Percentiles rank a stretch among this genome's conserved stretches.
Conservation (phyloP, 2,888 invertebrate genomes). For the Agonopterix arenella region DNA sequence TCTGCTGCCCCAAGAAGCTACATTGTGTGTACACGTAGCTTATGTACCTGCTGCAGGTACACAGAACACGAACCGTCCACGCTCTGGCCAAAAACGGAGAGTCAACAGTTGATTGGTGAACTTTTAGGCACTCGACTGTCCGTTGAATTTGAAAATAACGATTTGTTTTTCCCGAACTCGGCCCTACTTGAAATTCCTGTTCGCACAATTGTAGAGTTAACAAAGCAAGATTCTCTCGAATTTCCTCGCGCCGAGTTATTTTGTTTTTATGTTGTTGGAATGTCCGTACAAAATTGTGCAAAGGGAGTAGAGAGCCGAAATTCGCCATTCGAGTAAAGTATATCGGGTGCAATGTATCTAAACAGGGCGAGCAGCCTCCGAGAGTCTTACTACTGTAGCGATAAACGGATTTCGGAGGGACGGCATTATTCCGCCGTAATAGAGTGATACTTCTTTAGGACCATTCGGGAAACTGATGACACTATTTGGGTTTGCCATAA, state of each 20-base stretch:
- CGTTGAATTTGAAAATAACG: conserved; percentile 3
- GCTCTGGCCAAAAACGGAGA: no score
- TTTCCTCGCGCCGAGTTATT: conserved; percentile 25
- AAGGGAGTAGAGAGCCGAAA: conserved; percentile 30
- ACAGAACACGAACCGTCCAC: no score
- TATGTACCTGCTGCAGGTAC: no score
- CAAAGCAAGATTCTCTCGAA: conserved; percentile 17
- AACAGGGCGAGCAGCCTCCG: conserved; percentile 39
- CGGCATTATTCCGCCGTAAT: conserved; percentile 55
- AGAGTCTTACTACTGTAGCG: conserved; percentile 50
- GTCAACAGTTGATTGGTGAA: not conserved
- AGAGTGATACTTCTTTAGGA: conserved; percentile 62
- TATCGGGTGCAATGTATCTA: conserved; percentile 53
- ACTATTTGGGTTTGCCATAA: conserved; percentile 68
- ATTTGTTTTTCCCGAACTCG: not conserved
- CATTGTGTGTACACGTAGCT: no score
- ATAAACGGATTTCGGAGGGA: conserved; percentile 65
- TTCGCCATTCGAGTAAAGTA: conserved; percentile 35
- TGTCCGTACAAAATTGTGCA: conserved; percentile 27
- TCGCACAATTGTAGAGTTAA: conserved; percentile 12
- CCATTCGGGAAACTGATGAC: conserved; percentile 60
- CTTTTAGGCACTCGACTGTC: not conserved
- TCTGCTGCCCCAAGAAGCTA: no score
- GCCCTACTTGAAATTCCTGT: conserved; percentile 1
- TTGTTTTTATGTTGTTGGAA: conserved; percentile 28